Percentiles rank a stretch among this genome's conserved stretches.
These are phyloP conservation scores for Sthenelais limicola DNA, from an alignment of 2,888 invertebrate species.

Conservation along the genomic window DNA sequence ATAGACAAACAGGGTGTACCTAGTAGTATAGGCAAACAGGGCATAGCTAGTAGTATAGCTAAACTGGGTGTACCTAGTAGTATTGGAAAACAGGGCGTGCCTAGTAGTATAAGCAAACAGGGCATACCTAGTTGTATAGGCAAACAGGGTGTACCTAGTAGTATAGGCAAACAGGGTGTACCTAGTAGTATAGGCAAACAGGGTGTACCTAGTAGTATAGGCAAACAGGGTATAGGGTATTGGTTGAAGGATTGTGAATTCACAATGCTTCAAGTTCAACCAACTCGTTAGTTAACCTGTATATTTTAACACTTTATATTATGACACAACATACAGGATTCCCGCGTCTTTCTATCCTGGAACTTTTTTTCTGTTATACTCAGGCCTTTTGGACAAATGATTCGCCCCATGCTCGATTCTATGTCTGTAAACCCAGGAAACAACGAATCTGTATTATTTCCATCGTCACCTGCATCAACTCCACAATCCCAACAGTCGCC, in stretches of 20 bases:
- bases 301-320: no score
- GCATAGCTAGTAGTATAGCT: no score
- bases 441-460: constrained; percentile 2
- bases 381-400: constrained; percentile 69
- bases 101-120: no score
- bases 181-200: no score
- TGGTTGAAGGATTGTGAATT: neutral
- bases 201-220: neutral
- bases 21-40: no score
- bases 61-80: no score
- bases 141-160: no score
- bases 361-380: constrained; percentile 40
- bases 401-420: constrained; percentile 62
- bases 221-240: neutral
- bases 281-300: neutral
- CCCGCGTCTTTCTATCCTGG: neutral
- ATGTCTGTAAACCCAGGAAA: constrained; percentile 58
- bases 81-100: no score
- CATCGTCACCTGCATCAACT: neutral
- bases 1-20: no score
- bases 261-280: neutral
- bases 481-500: neutral
- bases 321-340: no score
- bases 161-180: neutral
- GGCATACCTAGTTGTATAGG: no score